A percentile compares a stretch with the other conserved stretches of the same genome.
Evolutionary conservation across 2,113 vertebrate genomes (phyloP).

Genomic region (Cyanoderma ruficeps): DNA sequence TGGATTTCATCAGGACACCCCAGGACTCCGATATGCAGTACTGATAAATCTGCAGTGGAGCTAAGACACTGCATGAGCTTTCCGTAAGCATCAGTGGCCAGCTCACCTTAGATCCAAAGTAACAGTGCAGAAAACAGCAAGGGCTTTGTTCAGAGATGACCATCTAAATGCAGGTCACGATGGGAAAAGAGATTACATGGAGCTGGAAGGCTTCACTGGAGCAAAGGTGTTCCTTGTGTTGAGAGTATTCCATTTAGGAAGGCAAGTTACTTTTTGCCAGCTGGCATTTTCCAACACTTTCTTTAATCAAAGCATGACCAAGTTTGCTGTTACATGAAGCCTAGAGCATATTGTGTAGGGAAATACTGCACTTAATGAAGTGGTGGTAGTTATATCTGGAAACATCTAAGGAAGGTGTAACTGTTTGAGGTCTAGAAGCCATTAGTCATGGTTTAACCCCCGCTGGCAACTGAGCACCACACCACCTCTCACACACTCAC

Average conservation of each 20-base stretch:
- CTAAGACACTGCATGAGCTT: background rate
- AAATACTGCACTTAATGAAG: background rate
- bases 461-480: background rate
- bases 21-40: background rate
- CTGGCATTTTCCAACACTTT: background rate
- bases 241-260: background rate
- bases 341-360: background rate
- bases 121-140: background rate
- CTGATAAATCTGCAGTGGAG: background rate
- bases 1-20: background rate
- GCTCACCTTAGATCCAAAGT: background rate
- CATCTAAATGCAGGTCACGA: background rate
- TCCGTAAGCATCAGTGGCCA: accelerated
- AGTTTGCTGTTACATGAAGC: background rate
- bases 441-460: background rate
- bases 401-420: background rate
- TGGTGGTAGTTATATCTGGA: background rate
- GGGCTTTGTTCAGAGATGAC: background rate
- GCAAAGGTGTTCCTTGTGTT: background rate
- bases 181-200: background rate
- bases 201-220: background rate
- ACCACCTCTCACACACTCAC: background rate
- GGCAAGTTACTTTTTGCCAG: background rate
- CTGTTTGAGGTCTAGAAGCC: background rate
- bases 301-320: background rate